Percentiles rank a stretch among this genome's conserved stretches.
Evolutionary conservation across 2,113 vertebrate genomes (phyloP).

Genomic region (Labeo catla): DNA sequence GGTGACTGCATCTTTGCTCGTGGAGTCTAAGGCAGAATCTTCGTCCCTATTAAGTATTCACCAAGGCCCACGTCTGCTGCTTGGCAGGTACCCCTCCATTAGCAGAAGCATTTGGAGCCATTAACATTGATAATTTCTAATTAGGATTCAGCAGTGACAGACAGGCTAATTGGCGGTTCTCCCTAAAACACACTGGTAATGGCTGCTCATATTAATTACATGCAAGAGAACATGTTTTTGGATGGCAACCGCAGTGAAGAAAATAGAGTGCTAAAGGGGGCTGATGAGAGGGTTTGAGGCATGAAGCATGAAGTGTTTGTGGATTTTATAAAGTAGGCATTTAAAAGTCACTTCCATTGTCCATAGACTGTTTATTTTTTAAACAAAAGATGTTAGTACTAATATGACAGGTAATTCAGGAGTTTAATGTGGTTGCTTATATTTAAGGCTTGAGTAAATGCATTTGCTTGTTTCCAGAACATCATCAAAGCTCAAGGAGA

Average conservation of each 20-base stretch:
- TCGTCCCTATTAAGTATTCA: slow-evolving; percentile 59
- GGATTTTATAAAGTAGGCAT: neutral
- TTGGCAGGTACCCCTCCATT: slow-evolving; percentile 66
- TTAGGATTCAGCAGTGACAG: slow-evolving; percentile 65
- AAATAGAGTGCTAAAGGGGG: slow-evolving; percentile 35
- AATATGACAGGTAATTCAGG: neutral
- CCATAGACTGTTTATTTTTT: neutral
- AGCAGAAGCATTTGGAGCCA: slow-evolving; percentile 68
- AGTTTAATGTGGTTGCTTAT: slow-evolving; percentile 1
- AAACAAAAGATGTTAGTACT: neutral
- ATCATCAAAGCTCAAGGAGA: slow-evolving; percentile 31
- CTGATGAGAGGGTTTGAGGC: neutral
- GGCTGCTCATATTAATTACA: slow-evolving; percentile 69
- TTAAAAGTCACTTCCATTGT: slow-evolving; percentile 7
- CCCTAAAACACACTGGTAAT: slow-evolving; percentile 61
- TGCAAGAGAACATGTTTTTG: slow-evolving; percentile 60
- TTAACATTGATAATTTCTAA: slow-evolving; percentile 72
- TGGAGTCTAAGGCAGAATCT: slow-evolving; percentile 16
- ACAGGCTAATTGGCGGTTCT: slow-evolving; percentile 67
- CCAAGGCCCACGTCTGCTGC: slow-evolving; percentile 18
- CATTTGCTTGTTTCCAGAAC: slow-evolving; percentile 13
- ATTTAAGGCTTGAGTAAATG: slow-evolving; percentile 1
- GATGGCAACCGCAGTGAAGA: slow-evolving; percentile 56
- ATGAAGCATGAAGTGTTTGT: neutral
- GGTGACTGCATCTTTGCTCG: neutral